These are phyloP conservation scores for Zelostemma sp. DNA, from an alignment of 1,140 invertebrate species.

Conservation along the genomic window DNA sequence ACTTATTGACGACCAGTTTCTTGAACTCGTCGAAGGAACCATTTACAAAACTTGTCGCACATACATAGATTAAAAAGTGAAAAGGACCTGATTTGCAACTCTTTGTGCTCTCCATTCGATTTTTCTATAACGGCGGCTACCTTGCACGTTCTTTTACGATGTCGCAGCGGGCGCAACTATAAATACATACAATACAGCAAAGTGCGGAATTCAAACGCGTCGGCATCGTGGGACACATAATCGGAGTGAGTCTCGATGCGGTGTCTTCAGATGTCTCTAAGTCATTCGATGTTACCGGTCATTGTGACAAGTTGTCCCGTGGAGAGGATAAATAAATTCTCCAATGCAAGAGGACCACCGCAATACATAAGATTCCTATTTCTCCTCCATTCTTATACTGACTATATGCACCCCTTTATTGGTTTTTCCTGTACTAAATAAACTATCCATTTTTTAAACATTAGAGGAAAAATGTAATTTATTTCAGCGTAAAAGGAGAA, in stretches of 20 bases:
- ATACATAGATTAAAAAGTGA: background rate
- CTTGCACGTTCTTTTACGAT: background rate
- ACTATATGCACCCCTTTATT: background rate
- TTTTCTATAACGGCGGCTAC: background rate
- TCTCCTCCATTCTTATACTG: background rate
- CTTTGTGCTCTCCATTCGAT: background rate
- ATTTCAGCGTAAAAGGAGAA: too few species aligned
- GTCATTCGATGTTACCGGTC: conserved; percentile 6
- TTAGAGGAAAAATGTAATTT: too few species aligned
- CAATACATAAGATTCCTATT: background rate
- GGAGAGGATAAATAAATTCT: conserved; percentile 10
- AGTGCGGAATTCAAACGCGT: conserved; percentile 6
- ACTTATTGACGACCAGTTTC: too few species aligned
- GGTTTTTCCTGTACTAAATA: background rate
- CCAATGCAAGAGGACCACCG: background rate
- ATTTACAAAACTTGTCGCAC: too few species aligned
- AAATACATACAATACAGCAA: conserved; percentile 6
- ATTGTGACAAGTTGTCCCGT: conserved; percentile 11
- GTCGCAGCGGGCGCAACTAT: background rate
- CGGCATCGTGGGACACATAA: background rate
- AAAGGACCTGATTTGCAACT: background rate
- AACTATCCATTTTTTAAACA: background rate
- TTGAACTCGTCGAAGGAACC: too few species aligned
- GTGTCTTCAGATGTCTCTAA: conserved; percentile 6
- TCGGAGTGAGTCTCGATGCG: conserved; percentile 1